Evolutionary conservation across 2,888 invertebrate species (phyloP).

Genomic region (Deilephila elpenor): DNA sequence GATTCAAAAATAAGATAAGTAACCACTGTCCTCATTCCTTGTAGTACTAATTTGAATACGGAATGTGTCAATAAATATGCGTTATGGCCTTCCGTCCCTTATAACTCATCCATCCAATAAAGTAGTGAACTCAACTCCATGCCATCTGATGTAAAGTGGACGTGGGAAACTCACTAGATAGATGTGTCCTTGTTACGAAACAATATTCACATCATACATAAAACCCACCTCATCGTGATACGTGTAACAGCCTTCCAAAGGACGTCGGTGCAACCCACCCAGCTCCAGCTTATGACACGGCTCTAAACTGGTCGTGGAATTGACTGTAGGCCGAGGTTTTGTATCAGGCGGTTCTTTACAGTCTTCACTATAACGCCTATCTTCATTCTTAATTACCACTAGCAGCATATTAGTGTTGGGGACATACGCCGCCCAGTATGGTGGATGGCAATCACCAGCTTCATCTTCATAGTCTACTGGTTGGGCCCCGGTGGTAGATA

Average conservation of each 20-base stretch:
- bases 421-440: conserved; percentile 89
- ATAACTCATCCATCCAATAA: too few relatives aligned
- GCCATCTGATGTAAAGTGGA: too few relatives aligned
- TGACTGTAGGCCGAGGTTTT: conserved; percentile 66
- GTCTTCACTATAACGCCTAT: conserved; percentile 47
- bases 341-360: conserved; percentile 87
- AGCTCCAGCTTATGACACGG: conserved; percentile 91
- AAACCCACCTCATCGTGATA: conserved; percentile 87
- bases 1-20: too few relatives aligned
- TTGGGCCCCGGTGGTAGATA: conserved; percentile 62
- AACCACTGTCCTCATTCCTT: too few relatives aligned
- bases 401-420: conserved; percentile 91
- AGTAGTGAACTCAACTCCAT: too few relatives aligned
- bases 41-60: too few relatives aligned
- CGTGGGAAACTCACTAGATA: too few relatives aligned
- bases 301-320: conserved; percentile 77
- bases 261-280: conserved; percentile 87
- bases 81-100: too few relatives aligned
- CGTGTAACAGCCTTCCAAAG: conserved; percentile 90
- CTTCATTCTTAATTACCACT: conserved; percentile 86
- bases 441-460: conserved; percentile 63
- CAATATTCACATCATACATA: not conserved
- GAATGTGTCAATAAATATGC: too few relatives aligned
- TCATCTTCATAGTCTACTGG: conserved; percentile 64
- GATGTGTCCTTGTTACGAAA: too few relatives aligned